Base-by-base conservation (phyloP, 2,797 vertebrate species). In the Lates japonicus region DNA sequence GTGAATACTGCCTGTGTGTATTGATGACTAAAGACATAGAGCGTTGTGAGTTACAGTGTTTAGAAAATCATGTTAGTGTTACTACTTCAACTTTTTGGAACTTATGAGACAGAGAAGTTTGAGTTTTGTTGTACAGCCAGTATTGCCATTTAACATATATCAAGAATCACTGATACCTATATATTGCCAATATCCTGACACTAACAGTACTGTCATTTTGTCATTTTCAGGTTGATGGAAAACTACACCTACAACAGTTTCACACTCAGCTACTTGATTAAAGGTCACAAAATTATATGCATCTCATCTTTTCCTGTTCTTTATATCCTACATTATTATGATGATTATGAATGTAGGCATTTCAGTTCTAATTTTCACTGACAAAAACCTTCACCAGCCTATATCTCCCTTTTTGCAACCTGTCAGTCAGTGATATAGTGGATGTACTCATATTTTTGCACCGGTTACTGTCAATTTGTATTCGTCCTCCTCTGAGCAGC, bases 361-460 rank as follows among this genome's bases (percentile, higher is more conserved):
- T 52, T 12, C 80, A 0, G 9, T 82, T 20, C 59, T 87, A 14
- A 68, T 92, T 2, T 58, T 37, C 3, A 42, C 33, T 8, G 78
- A 91, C 14, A 86, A 76, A 41, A 58, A 76, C 60, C 2, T 35
- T 16, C 96, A 95, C 0, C 89, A 96, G 70, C 96, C 97, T 13
- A 96, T 94, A 95, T 60, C 87, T 96, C 3, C 94, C 97, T 22
- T 94, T 96, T 0, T 94, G 93, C 1, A 95, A 96, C 91, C 93
- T 97, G 58, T 84, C 95, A 0, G 2, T 95, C 0, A 90, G 93
- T 0, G 95, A 97, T 48, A 81, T 96, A 1, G 52, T 33, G 95
- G 96, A 0, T 92, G 55, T 4, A 92, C 1, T 89, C 94, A 10
- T 0, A 65, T n/a, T 91, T 0, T 78, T 95, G 0, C 93, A 94